phyloP scores from a whole-genome alignment of 2,113 vertebrate species.

The Ammodytes dubius region DNA sequence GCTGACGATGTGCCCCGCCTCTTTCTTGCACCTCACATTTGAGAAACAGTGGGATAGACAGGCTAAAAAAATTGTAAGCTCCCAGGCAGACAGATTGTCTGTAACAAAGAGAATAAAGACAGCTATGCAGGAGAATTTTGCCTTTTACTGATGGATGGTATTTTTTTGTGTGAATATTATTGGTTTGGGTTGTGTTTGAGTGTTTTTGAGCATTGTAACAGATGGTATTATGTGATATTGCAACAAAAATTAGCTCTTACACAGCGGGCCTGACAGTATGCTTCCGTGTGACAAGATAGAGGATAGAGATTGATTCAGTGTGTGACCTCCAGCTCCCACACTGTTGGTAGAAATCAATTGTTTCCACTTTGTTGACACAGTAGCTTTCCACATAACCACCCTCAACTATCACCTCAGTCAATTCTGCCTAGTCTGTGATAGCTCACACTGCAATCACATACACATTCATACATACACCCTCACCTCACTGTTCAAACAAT shows the following conservation, averaged over 20 bases:
- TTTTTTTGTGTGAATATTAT: not conserved
- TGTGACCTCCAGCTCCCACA: conserved; percentile 68
- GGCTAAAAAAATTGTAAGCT: conserved; percentile 56
- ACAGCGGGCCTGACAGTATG: not conserved
- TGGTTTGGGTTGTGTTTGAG: not conserved
- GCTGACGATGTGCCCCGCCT: conserved; percentile 60
- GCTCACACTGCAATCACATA: conserved; percentile 81
- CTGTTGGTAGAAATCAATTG: conserved; percentile 51
- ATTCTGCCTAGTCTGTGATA: conserved; percentile 80
- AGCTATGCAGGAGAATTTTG: not conserved
- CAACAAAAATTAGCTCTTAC: not conserved
- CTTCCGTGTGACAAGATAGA: not conserved
- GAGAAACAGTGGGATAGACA: conserved; percentile 55
- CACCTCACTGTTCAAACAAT: conserved; percentile 79
- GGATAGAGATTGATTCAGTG: not conserved
- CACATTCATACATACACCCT: conserved; percentile 76
- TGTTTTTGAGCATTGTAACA: not conserved
- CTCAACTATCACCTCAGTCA: conserved; percentile 77
- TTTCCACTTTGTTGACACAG: conserved; percentile 74
- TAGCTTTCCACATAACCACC: conserved; percentile 65
- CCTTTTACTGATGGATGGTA: not conserved
- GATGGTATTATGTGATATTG: not conserved
- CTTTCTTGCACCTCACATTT: conserved; percentile 54
- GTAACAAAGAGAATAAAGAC: conserved; percentile 47
- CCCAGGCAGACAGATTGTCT: conserved; percentile 34